Percentiles rank a stretch among this genome's conserved stretches.
Conservation (phyloP, 2,113 vertebrate genomes). For the Gasterosteus nipponicus region DNA sequence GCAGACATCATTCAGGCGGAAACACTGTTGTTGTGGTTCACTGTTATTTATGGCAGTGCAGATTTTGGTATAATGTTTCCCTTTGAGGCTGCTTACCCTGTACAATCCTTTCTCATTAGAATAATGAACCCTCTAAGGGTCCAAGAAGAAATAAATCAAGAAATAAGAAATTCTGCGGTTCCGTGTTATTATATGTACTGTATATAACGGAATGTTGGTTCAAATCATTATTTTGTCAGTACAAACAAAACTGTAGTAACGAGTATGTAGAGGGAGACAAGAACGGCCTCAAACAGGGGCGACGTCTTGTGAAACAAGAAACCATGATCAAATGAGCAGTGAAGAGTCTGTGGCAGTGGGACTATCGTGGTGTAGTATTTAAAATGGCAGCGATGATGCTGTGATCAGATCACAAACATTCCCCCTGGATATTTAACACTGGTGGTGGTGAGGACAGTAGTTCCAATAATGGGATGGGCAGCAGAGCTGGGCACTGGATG, state of each 20-base stretch:
- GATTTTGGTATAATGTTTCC: neutral
- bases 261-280: neutral
- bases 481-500: neutral
- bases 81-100: neutral
- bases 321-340: neutral
- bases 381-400: neutral
- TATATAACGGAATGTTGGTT: neutral
- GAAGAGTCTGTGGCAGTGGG: neutral
- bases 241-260: neutral
- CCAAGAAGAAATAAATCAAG: neutral
- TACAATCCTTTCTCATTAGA: neutral
- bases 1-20: conserved; percentile 29
- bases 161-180: neutral
- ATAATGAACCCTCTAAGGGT: neutral
- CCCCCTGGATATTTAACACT: neutral
- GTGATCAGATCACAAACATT: neutral
- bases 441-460: neutral
- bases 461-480: neutral
- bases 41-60: neutral
- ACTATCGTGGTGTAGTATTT: neutral
- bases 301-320: neutral
- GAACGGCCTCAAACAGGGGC: neutral
- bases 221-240: neutral
- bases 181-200: neutral
- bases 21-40: conserved; percentile 31